Base-by-base conservation (phyloP, 2,888 invertebrate genomes). In the Acronicta alni region DNA sequence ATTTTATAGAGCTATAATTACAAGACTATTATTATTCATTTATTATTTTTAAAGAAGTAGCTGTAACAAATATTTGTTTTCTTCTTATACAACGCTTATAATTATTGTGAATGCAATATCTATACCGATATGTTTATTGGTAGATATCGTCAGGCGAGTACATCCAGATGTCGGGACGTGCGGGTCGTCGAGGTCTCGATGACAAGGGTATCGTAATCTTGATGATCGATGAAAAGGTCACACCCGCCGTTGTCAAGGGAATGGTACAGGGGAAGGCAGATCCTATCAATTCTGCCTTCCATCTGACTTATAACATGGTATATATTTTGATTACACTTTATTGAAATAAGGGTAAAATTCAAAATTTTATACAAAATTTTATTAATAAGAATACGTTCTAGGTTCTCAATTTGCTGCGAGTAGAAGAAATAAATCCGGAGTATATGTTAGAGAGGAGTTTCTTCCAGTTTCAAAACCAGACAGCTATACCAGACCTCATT, bases 281-380 rank as follows among this genome's bases (percentile, higher is more conserved):
- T 93, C 98, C 99, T 16, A 97, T 99, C 65, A 99, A 99, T 90
- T 99, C 99, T 0, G 99, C 99, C 0, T 99, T 99, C 93, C 99
- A 99, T 91, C 95, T 99, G 61, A 99, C 99, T 0, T 99, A 99
- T 90, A 99, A 99, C 88, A 99, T 99, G 99, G 99, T 99, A 74
- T 74, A 80, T 16, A 14, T n/a, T 43, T 80, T 16, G 12, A 14
- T 41, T 42, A 54, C 35, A n/a, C 6, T 35, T 30, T 30, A 30
- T 12, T 30, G 30, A 30, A 30, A 12, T 12, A 30, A n/a, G n/a
- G n/a, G n/a, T n/a, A n/a, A n/a, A 30, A 30, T 30, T 3, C 30
- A 0, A 12, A 30, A 30, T 30, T 30, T 1, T 30, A 30, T 3
- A 3, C 12, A 30, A 30, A 12, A 30, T 3, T 3, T 30, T 30